Evolutionary conservation across 2,888 invertebrate species (phyloP).

Genomic region (Dynastes tityus): DNA sequence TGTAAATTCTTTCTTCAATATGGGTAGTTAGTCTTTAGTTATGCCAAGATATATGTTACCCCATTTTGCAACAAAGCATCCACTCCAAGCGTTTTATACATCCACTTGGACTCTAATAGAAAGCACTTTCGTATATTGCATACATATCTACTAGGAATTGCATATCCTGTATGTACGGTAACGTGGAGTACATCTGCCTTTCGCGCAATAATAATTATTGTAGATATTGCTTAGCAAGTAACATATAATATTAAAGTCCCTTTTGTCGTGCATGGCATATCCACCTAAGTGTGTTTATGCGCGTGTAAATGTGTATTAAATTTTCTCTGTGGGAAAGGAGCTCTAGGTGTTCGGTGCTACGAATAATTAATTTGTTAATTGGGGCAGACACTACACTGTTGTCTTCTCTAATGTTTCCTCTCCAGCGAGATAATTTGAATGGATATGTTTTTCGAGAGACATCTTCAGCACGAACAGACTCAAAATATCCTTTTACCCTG

Average conservation of each 20-base stretch:
- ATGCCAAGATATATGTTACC: no score
- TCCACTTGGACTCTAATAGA: background rate
- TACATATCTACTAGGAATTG: background rate
- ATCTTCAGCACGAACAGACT: constrained; percentile 33
- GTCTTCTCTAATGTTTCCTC: constrained; percentile 42
- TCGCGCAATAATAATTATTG: background rate
- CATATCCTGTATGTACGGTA: background rate
- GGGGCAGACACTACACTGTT: constrained; percentile 37
- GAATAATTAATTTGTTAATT: constrained; percentile 47
- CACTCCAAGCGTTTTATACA: no score
- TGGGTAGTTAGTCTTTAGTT: no score
- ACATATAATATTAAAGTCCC: constrained; percentile 11
- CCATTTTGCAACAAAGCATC: no score
- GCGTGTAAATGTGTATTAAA: constrained; percentile 42
- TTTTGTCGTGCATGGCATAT: constrained; percentile 1
- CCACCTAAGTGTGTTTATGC: constrained; percentile 30
- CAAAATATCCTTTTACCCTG: constrained; percentile 10
- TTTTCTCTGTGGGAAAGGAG: constrained; percentile 31
- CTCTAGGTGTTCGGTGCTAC: constrained; percentile 19
- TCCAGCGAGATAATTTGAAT: constrained; percentile 33
- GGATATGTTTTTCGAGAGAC: constrained; percentile 43
- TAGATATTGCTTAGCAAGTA: constrained; percentile 3
- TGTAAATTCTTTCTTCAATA: no score
- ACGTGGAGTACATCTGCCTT: background rate
- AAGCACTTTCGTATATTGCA: constrained; percentile 3